Percentiles rank a stretch among this genome's conserved stretches.
Evolutionary conservation across 2,797 vertebrate species (phyloP).

Genomic region (Sitta carolinensis): DNA sequence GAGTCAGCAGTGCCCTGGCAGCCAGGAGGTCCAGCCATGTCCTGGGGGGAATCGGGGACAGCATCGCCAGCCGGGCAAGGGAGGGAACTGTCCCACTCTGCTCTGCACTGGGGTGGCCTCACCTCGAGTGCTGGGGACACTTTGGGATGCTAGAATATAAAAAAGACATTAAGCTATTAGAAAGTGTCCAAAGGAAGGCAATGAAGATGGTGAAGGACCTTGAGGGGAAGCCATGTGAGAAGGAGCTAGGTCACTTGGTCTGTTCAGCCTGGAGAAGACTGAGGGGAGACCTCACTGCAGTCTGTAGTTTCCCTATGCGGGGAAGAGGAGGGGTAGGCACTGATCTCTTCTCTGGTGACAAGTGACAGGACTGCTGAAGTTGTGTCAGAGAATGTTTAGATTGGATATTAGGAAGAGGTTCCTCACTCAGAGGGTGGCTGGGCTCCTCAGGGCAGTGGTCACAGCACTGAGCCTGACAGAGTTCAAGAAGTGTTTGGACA

Average conservation of each 20-base stretch:
- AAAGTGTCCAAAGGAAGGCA: neutral
- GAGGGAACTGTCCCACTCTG: accelerated
- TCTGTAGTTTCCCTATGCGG: neutral
- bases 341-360: neutral
- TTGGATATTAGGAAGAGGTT: neutral
- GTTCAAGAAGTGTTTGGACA: neutral
- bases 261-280: neutral
- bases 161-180: neutral
- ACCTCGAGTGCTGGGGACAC: accelerated
- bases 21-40: neutral
- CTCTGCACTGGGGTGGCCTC: accelerated
- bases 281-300: neutral
- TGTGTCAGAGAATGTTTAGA: neutral
- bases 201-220: neutral
- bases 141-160: neutral
- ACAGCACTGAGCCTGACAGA: neutral
- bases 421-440: neutral
- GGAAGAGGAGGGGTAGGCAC: neutral
- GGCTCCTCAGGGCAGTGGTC: neutral
- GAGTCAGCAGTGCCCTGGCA: neutral
- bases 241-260: neutral
- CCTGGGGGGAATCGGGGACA: neutral
- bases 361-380: neutral
- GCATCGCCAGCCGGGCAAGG: accelerated
- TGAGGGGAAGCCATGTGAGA: accelerated